Conservation (phyloP, 2,113 vertebrate species). For the Accipiter cooperii region DNA sequence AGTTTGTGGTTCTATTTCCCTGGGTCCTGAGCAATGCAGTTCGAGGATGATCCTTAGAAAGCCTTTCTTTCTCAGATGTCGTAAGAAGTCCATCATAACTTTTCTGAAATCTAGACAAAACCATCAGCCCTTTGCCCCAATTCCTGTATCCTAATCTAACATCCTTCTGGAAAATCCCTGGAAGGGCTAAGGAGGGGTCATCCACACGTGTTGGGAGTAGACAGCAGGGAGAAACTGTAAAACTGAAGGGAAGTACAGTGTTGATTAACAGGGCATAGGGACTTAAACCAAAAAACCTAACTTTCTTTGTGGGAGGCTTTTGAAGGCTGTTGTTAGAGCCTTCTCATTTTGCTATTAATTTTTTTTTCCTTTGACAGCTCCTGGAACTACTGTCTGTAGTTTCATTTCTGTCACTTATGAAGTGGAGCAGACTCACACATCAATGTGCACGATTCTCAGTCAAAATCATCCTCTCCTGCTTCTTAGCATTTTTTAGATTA, state of each 20-base stretch:
- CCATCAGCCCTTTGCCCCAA: background rate
- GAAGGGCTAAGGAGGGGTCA: background rate
- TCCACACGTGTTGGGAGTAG: accelerated
- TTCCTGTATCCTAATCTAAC: background rate
- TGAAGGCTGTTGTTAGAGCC: background rate
- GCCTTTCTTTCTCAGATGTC: background rate
- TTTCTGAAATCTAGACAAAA: background rate
- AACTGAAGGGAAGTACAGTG: background rate
- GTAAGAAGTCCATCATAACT: background rate
- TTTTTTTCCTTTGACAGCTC: background rate
- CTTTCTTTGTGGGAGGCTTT: background rate
- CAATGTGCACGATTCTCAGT: background rate
- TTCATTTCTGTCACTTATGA: background rate
- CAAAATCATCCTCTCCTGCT: background rate
- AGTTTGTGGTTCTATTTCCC: background rate
- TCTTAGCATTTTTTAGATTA: background rate
- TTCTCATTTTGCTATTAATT: background rate
- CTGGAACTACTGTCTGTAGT: background rate
- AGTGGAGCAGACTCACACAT: background rate
- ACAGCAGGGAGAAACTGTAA: background rate
- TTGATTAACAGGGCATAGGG: background rate
- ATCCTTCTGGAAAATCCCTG: background rate
- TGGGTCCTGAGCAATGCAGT: background rate
- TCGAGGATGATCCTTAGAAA: background rate
- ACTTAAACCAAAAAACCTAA: background rate